These are phyloP conservation scores for Donacobius atricapilla DNA, from an alignment of 2,113 vertebrate genomes.

Conservation along the genomic window DNA sequence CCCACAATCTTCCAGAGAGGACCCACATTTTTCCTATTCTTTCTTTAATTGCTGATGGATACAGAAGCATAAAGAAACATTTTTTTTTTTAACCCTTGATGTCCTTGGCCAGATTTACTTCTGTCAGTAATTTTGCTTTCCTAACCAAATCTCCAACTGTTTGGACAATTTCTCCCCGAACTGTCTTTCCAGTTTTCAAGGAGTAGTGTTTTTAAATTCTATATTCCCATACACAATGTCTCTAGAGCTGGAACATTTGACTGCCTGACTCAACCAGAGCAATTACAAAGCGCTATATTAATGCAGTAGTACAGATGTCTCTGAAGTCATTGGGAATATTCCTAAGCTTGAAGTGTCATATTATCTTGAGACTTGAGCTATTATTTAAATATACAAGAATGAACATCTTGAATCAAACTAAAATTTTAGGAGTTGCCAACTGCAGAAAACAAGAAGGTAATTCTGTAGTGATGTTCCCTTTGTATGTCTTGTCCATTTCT, in stretches of 20 bases:
- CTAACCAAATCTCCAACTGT: background rate
- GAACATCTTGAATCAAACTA: background rate
- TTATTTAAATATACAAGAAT: background rate
- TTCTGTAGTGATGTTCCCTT: background rate
- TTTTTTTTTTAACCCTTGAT: background rate
- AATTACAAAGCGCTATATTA: background rate
- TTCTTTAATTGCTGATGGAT: background rate
- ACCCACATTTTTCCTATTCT: background rate
- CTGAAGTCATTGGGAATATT: background rate
- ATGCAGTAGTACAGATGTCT: background rate
- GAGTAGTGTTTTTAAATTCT: background rate
- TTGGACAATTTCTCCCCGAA: background rate
- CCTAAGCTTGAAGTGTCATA: background rate
- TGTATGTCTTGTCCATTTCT: background rate
- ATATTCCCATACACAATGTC: background rate
- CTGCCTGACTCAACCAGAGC: background rate
- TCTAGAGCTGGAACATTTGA: background rate
- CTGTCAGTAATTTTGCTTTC: background rate
- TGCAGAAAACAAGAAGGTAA: background rate
- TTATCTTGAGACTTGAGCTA: background rate
- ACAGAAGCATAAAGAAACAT: background rate
- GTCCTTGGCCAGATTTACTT: background rate
- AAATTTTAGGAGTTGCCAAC: background rate
- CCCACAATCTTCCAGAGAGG: background rate
- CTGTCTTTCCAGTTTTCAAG: background rate